These are phyloP conservation scores for Collichthys lucidus DNA, from an alignment of 2,113 vertebrate species.

Conservation along the genomic window DNA sequence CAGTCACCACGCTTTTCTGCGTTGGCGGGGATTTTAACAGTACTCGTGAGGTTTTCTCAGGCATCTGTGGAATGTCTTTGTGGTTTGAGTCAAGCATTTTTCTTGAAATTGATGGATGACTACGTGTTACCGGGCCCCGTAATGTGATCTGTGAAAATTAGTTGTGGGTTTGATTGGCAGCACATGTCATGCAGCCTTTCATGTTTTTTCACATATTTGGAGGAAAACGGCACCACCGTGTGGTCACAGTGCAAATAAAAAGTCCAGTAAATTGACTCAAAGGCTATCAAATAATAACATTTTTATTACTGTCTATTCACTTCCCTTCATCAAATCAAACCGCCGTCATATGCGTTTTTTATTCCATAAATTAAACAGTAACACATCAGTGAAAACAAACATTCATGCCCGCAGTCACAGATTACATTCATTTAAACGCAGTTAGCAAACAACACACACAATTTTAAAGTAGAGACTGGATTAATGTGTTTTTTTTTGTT, in stretches of 20 bases:
- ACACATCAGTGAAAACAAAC: slow-evolving; percentile 16
- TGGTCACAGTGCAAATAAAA: slow-evolving; percentile 30
- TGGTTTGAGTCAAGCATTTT: background rate
- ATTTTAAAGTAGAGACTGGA: background rate
- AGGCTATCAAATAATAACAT: background rate
- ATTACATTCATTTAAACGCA: slow-evolving; percentile 22
- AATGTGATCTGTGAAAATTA: background rate
- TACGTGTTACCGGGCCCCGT: background rate
- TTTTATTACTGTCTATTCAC: slow-evolving; percentile 5
- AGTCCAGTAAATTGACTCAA: background rate
- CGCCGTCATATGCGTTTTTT: background rate
- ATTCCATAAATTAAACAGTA: slow-evolving; percentile 66
- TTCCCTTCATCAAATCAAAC: background rate
- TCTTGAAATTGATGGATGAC: background rate
- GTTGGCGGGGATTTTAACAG: background rate
- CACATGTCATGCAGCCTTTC: background rate
- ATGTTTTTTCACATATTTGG: background rate
- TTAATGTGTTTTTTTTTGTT: background rate
- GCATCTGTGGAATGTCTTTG: background rate
- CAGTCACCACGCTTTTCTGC: background rate
- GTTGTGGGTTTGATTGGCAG: background rate
- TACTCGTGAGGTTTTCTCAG: background rate
- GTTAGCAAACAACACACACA: background rate
- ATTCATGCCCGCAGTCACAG: background rate
- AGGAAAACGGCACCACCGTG: slow-evolving; percentile 50